Conservation (phyloP, 1,140 invertebrate genomes). For the Bombus impatiens region DNA sequence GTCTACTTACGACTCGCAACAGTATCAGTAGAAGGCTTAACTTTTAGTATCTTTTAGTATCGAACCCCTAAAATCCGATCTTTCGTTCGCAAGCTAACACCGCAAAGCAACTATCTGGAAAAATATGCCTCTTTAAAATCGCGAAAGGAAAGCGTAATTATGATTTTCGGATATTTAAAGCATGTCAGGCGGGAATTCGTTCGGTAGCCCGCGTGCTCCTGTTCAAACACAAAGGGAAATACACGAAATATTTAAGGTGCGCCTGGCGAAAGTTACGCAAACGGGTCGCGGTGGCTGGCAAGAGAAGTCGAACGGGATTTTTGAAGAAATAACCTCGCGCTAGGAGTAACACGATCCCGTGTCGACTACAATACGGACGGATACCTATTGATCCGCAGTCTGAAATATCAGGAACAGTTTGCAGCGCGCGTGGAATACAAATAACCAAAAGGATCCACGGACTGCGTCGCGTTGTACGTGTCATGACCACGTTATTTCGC, state of each 20-base stretch:
- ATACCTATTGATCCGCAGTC: slow-evolving; percentile 42
- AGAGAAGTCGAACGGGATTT: slow-evolving; percentile 20
- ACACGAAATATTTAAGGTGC: too few relatives aligned
- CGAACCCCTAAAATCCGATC: too few relatives aligned
- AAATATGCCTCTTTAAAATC: too few relatives aligned
- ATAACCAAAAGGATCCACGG: slow-evolving; percentile 26
- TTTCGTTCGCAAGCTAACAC: too few relatives aligned
- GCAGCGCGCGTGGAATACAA: slow-evolving; percentile 32
- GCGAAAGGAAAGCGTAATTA: too few relatives aligned
- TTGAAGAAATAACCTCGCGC: slow-evolving; percentile 29
- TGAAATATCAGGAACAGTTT: slow-evolving; percentile 44
- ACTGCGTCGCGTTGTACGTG: slow-evolving; percentile 4
- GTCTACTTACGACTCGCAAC: too few relatives aligned
- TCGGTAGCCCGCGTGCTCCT: background rate
- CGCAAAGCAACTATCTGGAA: too few relatives aligned
- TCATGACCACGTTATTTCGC: slow-evolving; percentile 23
- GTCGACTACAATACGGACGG: slow-evolving; percentile 38
- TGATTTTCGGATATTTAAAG: background rate
- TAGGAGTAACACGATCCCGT: slow-evolving; percentile 24
- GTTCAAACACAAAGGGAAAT: too few relatives aligned
- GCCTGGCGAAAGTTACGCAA: background rate
- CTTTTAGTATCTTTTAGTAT: too few relatives aligned
- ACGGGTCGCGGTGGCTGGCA: background rate
- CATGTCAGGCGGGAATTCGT: background rate
- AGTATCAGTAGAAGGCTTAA: too few relatives aligned